Evolutionary conservation across 2,888 invertebrate genomes (phyloP).

Genomic region (Erynnis tages): DNA sequence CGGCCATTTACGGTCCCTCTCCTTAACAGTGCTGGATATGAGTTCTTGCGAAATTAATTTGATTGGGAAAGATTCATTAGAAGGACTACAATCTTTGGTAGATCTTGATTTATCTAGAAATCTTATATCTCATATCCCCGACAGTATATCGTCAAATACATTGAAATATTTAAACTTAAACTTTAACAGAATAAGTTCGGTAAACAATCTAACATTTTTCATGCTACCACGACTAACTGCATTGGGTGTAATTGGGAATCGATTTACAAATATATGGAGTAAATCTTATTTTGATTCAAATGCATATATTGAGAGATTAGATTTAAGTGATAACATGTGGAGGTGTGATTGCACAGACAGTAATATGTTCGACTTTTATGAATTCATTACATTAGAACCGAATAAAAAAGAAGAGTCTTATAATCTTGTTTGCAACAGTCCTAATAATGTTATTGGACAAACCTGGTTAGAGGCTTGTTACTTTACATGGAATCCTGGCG

Average conservation of each 20-base stretch:
- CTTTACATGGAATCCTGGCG: slow-evolving; percentile 79
- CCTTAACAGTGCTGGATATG: slow-evolving; percentile 81
- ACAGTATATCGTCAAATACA: slow-evolving; percentile 81
- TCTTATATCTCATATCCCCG: slow-evolving; percentile 83
- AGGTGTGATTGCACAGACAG: slow-evolving; percentile 85
- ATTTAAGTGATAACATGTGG: slow-evolving; percentile 88
- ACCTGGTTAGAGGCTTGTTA: slow-evolving; percentile 87
- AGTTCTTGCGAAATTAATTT: slow-evolving; percentile 85
- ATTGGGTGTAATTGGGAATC: slow-evolving; percentile 86
- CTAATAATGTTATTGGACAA: slow-evolving; percentile 81
- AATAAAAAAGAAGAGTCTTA: slow-evolving; percentile 74
- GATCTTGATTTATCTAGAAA: slow-evolving; percentile 85
- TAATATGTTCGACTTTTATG: slow-evolving; percentile 83
- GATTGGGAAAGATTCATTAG: slow-evolving; percentile 80
- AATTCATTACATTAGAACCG: slow-evolving; percentile 81
- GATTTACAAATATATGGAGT: slow-evolving; percentile 84
- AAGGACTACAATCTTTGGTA: slow-evolving; percentile 81
- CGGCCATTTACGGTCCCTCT: slow-evolving; percentile 80
- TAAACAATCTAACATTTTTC: slow-evolving; percentile 84
- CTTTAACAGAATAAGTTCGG: slow-evolving; percentile 80
- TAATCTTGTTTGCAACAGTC: slow-evolving; percentile 85
- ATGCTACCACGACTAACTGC: slow-evolving; percentile 82
- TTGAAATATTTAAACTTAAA: slow-evolving; percentile 83
- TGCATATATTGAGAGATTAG: slow-evolving; percentile 79
- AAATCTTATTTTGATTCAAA: slow-evolving; percentile 82